Conservation (phyloP, 2,113 vertebrate species). For the Amazona guildingii region DNA sequence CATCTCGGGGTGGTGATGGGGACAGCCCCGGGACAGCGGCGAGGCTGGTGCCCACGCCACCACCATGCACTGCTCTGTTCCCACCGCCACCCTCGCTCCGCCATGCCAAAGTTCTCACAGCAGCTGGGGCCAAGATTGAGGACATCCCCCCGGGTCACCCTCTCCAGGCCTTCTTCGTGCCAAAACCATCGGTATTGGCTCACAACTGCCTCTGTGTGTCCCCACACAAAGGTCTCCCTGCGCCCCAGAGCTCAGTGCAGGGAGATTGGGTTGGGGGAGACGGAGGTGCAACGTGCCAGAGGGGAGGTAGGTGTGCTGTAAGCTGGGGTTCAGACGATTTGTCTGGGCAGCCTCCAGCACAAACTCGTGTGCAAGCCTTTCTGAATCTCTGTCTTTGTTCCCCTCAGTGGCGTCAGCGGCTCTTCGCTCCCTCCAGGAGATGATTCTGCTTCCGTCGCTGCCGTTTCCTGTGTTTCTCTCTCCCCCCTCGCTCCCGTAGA, state of each 20-base stretch:
- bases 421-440: conserved; percentile 60
- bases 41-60: not conserved
- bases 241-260: not conserved
- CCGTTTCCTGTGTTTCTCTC: conserved; percentile 66
- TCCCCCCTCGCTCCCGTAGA: not conserved
- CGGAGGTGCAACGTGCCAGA: fast-evolving
- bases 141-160: not conserved
- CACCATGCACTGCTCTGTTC: not conserved
- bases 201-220: not conserved
- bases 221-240: not conserved
- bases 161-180: not conserved
- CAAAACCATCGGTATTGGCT: not conserved
- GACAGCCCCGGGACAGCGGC: not conserved
- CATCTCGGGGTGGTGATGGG: not conserved
- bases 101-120: not conserved
- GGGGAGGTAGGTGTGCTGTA: not conserved
- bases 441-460: conserved; percentile 61
- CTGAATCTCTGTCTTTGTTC: conserved; percentile 60
- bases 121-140: not conserved
- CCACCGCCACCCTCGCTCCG: not conserved
- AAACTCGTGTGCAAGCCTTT: not conserved
- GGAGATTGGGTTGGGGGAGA: not conserved
- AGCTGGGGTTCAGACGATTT: not conserved
- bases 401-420: conserved; percentile 14
- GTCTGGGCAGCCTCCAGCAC: not conserved